phyloP scores from a whole-genome alignment of 2,113 vertebrate genomes.

The Prionailurus viverrinus region DNA sequence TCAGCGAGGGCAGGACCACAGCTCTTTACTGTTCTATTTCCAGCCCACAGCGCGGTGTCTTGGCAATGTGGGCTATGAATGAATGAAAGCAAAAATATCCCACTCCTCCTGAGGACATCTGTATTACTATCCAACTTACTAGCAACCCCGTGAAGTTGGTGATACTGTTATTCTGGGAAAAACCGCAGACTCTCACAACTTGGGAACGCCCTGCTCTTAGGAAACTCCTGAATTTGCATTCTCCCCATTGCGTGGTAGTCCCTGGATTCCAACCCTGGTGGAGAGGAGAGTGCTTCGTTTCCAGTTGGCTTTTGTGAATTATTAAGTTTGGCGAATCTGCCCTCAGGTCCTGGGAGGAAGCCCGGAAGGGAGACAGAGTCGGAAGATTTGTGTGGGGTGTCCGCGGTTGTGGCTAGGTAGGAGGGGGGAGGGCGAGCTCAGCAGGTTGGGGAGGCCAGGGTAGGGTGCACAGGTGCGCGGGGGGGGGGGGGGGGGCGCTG shows the following conservation, averaged over 20 bases:
- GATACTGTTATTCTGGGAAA: neutral
- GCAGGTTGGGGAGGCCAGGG: neutral
- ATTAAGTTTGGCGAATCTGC: neutral
- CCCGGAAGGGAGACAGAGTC: neutral
- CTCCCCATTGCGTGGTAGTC: rapidly evolving
- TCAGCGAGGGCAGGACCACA: neutral
- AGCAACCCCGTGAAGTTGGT: neutral
- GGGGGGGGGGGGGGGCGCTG: no score
- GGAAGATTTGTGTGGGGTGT: neutral
- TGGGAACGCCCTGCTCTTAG: neutral
- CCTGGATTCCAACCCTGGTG: neutral
- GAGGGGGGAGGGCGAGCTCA: neutral
- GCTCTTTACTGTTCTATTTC: neutral
- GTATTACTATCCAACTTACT: neutral
- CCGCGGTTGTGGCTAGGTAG: rapidly evolving
- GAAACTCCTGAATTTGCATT: neutral
- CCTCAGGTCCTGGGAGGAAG: no score
- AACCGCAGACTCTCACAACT: neutral
- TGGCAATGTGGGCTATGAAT: neutral
- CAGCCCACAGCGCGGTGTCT: neutral
- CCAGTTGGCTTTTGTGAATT: neutral
- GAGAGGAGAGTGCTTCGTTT: neutral
- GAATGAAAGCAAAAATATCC: neutral
- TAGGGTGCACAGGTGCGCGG: no score
- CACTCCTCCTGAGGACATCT: neutral